phyloP scores from a whole-genome alignment of 2,797 vertebrate genomes.

The Sebastiscus tertius region DNA sequence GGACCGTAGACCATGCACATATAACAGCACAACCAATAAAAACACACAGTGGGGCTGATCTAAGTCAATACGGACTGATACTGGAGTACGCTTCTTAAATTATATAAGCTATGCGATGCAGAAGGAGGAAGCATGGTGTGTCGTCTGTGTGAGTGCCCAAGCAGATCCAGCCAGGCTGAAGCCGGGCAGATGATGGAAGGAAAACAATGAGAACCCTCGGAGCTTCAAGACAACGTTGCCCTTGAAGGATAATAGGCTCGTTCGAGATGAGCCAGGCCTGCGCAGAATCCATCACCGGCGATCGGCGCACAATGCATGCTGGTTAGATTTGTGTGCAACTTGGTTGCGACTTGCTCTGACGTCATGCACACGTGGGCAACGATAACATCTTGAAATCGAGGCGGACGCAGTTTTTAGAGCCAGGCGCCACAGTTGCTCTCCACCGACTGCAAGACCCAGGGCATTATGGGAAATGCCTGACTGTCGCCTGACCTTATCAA shows the following conservation, averaged over 20 bases:
- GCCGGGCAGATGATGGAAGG: slow-evolving; percentile 1
- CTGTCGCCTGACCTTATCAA: no score
- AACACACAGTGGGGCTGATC: neutral
- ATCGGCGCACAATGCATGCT: no score
- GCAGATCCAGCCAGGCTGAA: slow-evolving; percentile 14
- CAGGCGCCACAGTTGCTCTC: no score
- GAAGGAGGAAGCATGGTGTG: neutral
- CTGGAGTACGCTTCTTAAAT: neutral
- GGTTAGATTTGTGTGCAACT: no score
- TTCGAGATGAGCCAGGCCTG: no score
- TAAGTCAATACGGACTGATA: neutral
- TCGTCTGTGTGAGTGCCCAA: neutral
- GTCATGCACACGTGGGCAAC: no score
- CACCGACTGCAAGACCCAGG: no score
- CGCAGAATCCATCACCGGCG: no score
- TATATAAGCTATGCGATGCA: neutral
- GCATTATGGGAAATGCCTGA: no score
- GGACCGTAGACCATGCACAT: slow-evolving; percentile 36
- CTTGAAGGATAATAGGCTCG: neutral
- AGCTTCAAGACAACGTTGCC: neutral
- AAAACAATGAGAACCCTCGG: slow-evolving; percentile 1
- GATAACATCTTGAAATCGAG: no score
- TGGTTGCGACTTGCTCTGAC: no score
- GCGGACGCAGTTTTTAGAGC: no score
- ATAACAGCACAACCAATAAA: slow-evolving; percentile 5